Base-by-base conservation (phyloP, 2,888 invertebrate genomes). In the Mongoloraphidia duomilia region DNA sequence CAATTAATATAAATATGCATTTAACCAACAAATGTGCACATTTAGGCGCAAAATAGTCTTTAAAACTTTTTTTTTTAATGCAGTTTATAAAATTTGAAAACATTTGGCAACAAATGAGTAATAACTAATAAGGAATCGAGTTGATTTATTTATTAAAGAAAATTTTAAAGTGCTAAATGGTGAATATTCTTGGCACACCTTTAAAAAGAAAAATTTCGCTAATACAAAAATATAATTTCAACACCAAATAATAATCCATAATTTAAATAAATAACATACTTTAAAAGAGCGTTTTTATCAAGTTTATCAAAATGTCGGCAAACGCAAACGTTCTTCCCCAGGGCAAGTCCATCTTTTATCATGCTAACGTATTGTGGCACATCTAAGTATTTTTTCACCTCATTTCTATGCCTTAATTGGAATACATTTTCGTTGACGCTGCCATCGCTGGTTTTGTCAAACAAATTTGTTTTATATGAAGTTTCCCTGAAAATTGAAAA, bases 251-350 rank as follows among this genome's bases (percentile, higher is more conserved):
- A 42, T 11, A 11, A 42, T 11, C n/a, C 37, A 44, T 43, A 13
- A 41, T 41, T 26, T 33, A 34, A 10, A 51, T 39, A 49, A 46
- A 26, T 48, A 42, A 65, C 72, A 68, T 63, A 85, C 82, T 78
- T 79, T 50, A 81, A 74, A 3, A 88, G 78, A 12, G 79, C 77
- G 6, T 76, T 73, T 70, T 89, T 95, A 61, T 93, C 86, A 53
- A 96, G 69, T 46, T 74, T 73, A 55, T 87, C 80, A 65, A 98
- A 98, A 68, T 97, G 86, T 34, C 97, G 72, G 60, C 94, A 96
- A 8, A 98, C 65, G 59, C 93, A 91, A 10, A 96, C 73, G 69
- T 97, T 98, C 69, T 98, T 98, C 62, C 87, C 84, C 77, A 98
- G 84, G 59, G 85, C 82, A 49, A 97, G 71, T 46, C 88, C 84